phyloP scores from a whole-genome alignment of 2,888 invertebrate genomes.

The Agrenia bidenticulata region DNA sequence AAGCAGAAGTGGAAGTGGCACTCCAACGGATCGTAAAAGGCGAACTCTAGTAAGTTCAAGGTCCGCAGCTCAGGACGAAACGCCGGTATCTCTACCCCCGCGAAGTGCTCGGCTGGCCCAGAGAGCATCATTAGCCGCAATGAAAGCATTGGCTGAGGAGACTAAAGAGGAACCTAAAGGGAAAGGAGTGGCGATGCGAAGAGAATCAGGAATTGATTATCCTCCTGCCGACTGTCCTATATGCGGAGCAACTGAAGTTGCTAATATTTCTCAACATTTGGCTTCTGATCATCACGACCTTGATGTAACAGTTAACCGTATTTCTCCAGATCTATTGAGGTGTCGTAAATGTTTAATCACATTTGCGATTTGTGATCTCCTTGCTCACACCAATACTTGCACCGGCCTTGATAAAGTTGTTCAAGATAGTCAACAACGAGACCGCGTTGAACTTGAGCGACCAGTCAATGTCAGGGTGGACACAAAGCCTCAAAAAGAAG shows the following conservation, averaged over 20 bases:
- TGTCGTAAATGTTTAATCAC: constrained; percentile 49
- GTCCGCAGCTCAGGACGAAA: constrained; percentile 12
- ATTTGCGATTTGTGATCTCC: constrained; percentile 47
- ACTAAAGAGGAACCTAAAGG: constrained; percentile 7
- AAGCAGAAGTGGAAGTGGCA: neutral
- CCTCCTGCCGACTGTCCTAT: constrained; percentile 47
- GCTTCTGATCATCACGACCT: constrained; percentile 44
- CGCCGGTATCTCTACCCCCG: constrained; percentile 28
- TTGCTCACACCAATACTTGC: constrained; percentile 44
- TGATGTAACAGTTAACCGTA: constrained; percentile 39
- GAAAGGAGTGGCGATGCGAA: neutral
- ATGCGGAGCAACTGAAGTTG: constrained; percentile 42
- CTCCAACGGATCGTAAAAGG: neutral
- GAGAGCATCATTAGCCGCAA: constrained; percentile 26
- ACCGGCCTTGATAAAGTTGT: constrained; percentile 13
- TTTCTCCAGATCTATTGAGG: constrained; percentile 38
- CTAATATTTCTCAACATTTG: constrained; percentile 46
- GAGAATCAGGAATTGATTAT: constrained; percentile 25
- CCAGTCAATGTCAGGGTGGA: neutral
- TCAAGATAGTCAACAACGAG: neutral
- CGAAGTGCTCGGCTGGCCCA: constrained; percentile 47
- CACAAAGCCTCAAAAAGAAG: neutral
- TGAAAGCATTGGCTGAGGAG: constrained; percentile 16
- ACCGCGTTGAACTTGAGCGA: neutral
- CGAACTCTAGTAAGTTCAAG: constrained; percentile 4